These are phyloP conservation scores for Tuta absoluta DNA, from an alignment of 2,888 invertebrate genomes.

Conservation along the genomic window DNA sequence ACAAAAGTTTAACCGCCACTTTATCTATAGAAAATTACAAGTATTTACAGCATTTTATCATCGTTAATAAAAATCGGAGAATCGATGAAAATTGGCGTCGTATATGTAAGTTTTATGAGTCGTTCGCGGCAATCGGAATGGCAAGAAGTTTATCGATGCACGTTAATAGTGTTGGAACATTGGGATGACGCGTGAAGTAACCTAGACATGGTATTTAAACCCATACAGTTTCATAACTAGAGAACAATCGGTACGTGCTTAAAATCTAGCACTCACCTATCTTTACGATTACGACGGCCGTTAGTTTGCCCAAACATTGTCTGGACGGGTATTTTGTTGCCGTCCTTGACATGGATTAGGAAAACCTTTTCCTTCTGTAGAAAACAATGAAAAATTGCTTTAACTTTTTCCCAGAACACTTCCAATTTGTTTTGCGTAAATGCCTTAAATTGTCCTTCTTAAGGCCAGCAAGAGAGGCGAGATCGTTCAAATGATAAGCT, in stretches of 20 bases:
- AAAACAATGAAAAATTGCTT: slow-evolving; percentile 42
- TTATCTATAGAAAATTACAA: slow-evolving; percentile 51
- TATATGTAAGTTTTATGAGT: slow-evolving; percentile 39
- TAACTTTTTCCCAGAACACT: slow-evolving; percentile 41
- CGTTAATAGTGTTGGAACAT: slow-evolving; percentile 49
- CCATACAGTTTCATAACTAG: slow-evolving; percentile 19
- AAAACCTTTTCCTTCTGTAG: slow-evolving; percentile 38
- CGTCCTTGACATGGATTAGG: slow-evolving; percentile 30
- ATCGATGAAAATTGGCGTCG: slow-evolving; percentile 34
- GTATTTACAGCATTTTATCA: slow-evolving; percentile 36
- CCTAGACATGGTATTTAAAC: slow-evolving; percentile 27
- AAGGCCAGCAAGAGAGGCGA: slow-evolving; percentile 17
- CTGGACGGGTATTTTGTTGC: not conserved
- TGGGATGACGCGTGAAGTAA: slow-evolving; percentile 36
- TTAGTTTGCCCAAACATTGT: slow-evolving; percentile 15
- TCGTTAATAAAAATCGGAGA: slow-evolving; percentile 26
- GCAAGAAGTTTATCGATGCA: slow-evolving; percentile 39
- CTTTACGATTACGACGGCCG: slow-evolving; percentile 12
- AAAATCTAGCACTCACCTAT: not conserved
- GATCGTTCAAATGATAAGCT: slow-evolving; percentile 20
- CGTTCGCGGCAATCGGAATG: slow-evolving; percentile 38
- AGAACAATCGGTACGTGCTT: not conserved
- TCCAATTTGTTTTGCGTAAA: slow-evolving; percentile 44
- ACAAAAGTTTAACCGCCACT: slow-evolving; percentile 40
- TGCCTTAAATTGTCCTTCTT: slow-evolving; percentile 8